These are phyloP conservation scores for Dolichallabes microphthalmus DNA, from an alignment of 2,113 vertebrate species.

Conservation along the genomic window DNA sequence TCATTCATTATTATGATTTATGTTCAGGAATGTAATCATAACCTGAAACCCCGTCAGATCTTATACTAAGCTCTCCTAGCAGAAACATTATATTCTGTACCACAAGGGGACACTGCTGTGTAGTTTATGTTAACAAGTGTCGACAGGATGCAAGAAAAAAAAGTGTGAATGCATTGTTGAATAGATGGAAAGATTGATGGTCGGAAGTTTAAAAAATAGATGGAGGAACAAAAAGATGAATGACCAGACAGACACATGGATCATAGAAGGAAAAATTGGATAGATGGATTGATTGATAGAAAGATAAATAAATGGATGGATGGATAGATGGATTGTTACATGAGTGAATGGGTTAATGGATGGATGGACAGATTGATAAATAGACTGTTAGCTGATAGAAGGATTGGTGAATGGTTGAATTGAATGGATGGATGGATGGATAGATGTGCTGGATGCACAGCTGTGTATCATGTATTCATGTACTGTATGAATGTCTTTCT, in stretches of 20 bases:
- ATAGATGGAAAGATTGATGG: not conserved
- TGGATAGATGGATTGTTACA: not conserved
- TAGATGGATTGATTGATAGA: not conserved
- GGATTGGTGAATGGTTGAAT: not conserved
- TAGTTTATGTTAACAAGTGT: not conserved
- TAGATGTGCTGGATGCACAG: not conserved
- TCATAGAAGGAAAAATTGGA: not conserved
- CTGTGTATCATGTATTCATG: not conserved
- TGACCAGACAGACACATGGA: not conserved
- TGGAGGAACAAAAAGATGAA: not conserved
- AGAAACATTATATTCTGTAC: slow-evolving; percentile 5
- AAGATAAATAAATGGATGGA: not conserved
- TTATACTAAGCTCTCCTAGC: too few species aligned
- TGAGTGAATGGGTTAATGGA: not conserved
- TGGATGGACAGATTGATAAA: not conserved
- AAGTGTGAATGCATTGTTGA: not conserved
- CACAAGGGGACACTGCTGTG: slow-evolving; percentile 43
- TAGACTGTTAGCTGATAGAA: not conserved
- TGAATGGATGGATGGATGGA: not conserved
- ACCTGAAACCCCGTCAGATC: not conserved
- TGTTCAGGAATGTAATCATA: not conserved
- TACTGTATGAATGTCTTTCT: too few species aligned
- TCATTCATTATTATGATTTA: not conserved
- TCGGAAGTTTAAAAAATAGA: not conserved
- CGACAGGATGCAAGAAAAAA: not conserved